Evolutionary conservation across 1,140 invertebrate species (phyloP), one percentile per base, ranked within the genome.

Genomic region (Hyphantria cunea): DNA sequence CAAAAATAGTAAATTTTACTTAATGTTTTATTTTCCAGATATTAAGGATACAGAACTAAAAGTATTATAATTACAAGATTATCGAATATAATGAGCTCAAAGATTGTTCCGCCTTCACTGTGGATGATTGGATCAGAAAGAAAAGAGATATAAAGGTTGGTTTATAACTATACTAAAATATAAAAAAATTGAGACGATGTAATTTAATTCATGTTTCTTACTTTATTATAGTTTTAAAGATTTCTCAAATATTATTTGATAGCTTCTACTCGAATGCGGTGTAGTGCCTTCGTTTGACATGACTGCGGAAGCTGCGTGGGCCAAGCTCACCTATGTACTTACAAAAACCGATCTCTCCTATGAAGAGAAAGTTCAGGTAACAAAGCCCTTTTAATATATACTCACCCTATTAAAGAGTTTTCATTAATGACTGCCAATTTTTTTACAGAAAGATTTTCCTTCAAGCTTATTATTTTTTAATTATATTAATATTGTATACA

Each of bases 71-170:
- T 37, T 99, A 98, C 80, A 94, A 93, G 73, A 94, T 99, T 7
- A 91, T 94, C 39, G 98, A 99, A 90, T 99, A 99, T 80, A 93
- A 96, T 7, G 96, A 96, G 4, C 89, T 99, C 0, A 92, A 98
- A 53, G 98, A 99, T 84, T 98, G 97, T 0, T 96, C 96, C 64
- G 97, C 99, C 82, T 98, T 99, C 95, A 95, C 95, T 0, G 95
- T 96, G 83, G 94, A 96, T 50, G 96, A 99, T 72, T 99, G 97
- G 97, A 94, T 96, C 17, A 93, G 92, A 68, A 98, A 99, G 74
- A 97, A 97, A 0, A 93, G 93, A 59, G 96, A 99, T 87, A 97
- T 99, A 62, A 93, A 96, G 92, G 97, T n/a, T n/a, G n/a, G n/a
- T n/a, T n/a, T n/a, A n/a, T n/a, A n/a, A n/a, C n/a, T n/a, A n/a